Base-by-base conservation (phyloP, 2,888 invertebrate genomes). In the Dioctria linearis region DNA sequence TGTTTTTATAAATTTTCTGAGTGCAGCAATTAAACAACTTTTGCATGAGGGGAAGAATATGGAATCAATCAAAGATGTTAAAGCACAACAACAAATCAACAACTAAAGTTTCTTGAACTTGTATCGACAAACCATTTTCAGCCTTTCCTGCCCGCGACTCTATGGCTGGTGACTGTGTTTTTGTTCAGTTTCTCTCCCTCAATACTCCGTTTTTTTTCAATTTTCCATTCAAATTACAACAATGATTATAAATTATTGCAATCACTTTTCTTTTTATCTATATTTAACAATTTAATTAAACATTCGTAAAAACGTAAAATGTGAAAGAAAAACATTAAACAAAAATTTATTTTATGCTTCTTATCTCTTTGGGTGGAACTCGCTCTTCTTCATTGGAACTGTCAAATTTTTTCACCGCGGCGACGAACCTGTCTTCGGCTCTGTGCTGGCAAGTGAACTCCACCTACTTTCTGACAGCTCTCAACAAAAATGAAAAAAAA, bases 401-500 rank as follows among this genome's bases (percentile, higher is more conserved):
- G 78, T 78, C 81, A 71, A 73, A 73, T 75, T 65, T 65, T 79
- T 79, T 81, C 79, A 79, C 75, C 73, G 66, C 46, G 78, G 66
- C 46, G 78, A 66, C 63, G 57, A 76, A 57, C 78, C 78, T 63
- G 80, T 75, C 76, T 75, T 75, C 75, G 42, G 59, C 78, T 51
- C 67, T 69, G 65, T 57, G 79, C 81, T 79, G 79, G 81, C 73
- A 73, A 73, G 73, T 73, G 78, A 78, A 78, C 78, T 78, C 80
- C 81, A 80, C 81, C 81, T 80, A 81, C 80, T 81, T 81, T 81
- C 80, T 81, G 80, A 81, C 81, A 81, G 81, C 69, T 80, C 69
- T 25, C 25, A 25, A 25, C 25, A 25, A 25, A 25, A 25, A 25
- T 25, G 25, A 25, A 25, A 25, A 25, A 25, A 25, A 25, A 25